Conservation (phyloP, 2,113 vertebrate genomes). For the Ctenodactylus gundi region DNA sequence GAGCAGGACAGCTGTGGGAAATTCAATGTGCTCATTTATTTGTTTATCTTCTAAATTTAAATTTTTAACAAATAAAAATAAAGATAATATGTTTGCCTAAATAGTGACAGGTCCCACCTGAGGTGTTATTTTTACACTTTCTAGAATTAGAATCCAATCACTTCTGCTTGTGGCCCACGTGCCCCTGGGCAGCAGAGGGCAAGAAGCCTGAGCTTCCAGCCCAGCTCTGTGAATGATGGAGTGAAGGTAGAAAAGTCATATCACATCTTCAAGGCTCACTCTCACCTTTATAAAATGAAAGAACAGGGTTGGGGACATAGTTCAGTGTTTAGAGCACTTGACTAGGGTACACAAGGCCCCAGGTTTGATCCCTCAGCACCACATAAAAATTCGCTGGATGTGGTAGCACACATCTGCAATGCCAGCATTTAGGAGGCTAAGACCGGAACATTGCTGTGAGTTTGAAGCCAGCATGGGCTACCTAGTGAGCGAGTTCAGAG, state of each 20-base stretch:
- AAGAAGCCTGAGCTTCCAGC: not conserved
- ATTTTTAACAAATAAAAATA: constrained; percentile 78
- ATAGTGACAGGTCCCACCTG: constrained; percentile 51
- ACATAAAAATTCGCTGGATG: no score
- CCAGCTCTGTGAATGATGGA: not conserved
- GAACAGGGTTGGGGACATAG: no score
- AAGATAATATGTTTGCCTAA: constrained; percentile 70
- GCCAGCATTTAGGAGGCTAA: no score
- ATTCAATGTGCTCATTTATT: constrained; percentile 54
- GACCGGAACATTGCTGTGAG: no score
- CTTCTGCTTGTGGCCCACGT: not conserved
- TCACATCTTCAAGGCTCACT: not conserved
- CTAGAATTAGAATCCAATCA: constrained; percentile 77
- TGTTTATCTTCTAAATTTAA: constrained; percentile 80
- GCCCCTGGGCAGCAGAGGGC: not conserved
- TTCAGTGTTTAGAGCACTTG: no score
- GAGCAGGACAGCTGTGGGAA: constrained; percentile 62
- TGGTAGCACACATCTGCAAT: no score
- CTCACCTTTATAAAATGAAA: not conserved
- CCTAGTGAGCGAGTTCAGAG: no score
- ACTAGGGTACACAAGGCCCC: no score
- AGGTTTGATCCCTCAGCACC: no score
- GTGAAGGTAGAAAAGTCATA: not conserved
- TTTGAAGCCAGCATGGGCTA: no score
- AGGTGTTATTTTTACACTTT: constrained; percentile 74